phyloP scores from a whole-genome alignment of 2,888 invertebrate genomes.

The Galeruca laticollis region DNA sequence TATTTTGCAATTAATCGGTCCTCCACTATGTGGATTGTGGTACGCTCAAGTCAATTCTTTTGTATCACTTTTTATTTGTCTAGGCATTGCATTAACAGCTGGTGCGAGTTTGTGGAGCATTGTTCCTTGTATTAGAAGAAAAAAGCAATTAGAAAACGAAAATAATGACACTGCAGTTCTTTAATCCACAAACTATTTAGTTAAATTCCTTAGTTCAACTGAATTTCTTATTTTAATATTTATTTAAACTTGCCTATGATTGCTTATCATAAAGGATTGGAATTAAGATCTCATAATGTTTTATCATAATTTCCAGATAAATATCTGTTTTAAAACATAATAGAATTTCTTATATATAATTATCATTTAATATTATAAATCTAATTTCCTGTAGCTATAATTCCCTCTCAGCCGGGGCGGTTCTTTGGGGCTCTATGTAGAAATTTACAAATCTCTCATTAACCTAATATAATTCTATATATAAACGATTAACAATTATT shows the following conservation, averaged over 20 bases:
- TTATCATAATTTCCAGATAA: no score
- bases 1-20: slow-evolving; percentile 83
- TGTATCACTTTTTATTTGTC: slow-evolving; percentile 78
- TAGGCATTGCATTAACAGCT: slow-evolving; percentile 79
- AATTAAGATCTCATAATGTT: no score
- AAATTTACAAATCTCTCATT: no score
- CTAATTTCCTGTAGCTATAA: no score
- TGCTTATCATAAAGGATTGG: neutral
- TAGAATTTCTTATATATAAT: no score
- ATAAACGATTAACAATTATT: no score
- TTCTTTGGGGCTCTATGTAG: no score
- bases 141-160: slow-evolving; percentile 24
- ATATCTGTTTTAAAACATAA: no score
- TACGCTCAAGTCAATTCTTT: slow-evolving; percentile 74
- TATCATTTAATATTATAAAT: no score
- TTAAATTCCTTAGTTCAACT: neutral
- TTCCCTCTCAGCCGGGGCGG: no score
- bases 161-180: slow-evolving; percentile 7
- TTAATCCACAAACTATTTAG: neutral
- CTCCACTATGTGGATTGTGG: slow-evolving; percentile 85
- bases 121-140: slow-evolving; percentile 76
- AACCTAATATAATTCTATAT: no score
- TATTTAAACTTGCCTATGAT: neutral
- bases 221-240: neutral
- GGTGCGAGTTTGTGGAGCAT: slow-evolving; percentile 83